Base-by-base conservation (phyloP, 30 jellyfish, hydroid and myxozoan genomes). In the Catostylus mosaicus region DNA sequence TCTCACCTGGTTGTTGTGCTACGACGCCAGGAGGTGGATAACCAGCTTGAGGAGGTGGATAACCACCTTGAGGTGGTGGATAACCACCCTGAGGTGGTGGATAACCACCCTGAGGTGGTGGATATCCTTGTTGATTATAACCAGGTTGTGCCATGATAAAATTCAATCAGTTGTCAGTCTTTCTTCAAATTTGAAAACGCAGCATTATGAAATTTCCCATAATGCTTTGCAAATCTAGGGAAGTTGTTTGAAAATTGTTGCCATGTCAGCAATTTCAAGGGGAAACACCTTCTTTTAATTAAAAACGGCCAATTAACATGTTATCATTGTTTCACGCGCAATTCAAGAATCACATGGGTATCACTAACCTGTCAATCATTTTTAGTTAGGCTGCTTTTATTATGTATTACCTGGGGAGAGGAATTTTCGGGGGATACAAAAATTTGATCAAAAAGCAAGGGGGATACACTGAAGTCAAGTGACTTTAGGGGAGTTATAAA, bases 51-150 rank as follows among this genome's bases (percentile, higher is more conserved):
- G 82, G 84, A 10, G 85, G 92, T 47, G 88, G 88, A 46, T 89
- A 79, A 26, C 96, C 96, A 19, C 86, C 90, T 52, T 88, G 97
- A 8, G 88, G 85, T 19, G 94, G 87, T 14, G 96, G 88, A 64
- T 85, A 85, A 5, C 96, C 96, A 26, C 69, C 85, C 63, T 83
- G 93, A 0, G 85, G 75, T 19, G 84, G 78, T 9, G 79, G 81
- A 47, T 67, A 57, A 19, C 78, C 78, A 23, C 32, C 76, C 34
- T 56, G 73, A 24, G 93, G 96, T 36, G 83, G 92, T n/a, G 82
- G 93, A 46, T 87, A 87, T 59, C 91, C 96, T 38, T 90, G 91
- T 60, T 75, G 91, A 30, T 27, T 27, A 16, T 63, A 63, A 0
- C 75, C 63, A 6, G 63, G 79, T 43, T 77, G 88, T 4, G 88